Percentiles rank a stretch among this genome's conserved stretches.
These are phyloP conservation scores for Aldrovandia affinis DNA, from an alignment of 2,797 vertebrate species.

Conservation along the genomic window DNA sequence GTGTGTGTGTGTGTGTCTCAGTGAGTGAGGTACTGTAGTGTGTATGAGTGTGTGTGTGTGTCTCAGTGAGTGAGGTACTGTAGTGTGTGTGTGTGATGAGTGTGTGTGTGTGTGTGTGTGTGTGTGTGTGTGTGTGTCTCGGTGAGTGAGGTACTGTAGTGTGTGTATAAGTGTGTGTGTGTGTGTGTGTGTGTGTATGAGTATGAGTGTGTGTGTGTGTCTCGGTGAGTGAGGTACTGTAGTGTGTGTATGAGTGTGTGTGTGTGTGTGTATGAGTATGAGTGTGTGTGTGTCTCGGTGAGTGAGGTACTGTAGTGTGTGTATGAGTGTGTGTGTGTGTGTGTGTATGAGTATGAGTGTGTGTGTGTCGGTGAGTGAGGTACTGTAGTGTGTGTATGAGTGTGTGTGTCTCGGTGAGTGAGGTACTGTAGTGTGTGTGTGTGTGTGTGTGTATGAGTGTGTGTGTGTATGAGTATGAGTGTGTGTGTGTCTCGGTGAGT, in stretches of 20 bases:
- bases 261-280: not conserved
- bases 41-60: slow-evolving; percentile 10
- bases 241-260: not conserved
- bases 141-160: too few relatives aligned
- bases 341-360: not conserved
- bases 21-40: too few relatives aligned
- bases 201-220: slow-evolving; percentile 28
- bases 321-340: slow-evolving; percentile 9
- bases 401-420: too few relatives aligned
- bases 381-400: slow-evolving; percentile 19
- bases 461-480: not conserved
- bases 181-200: not conserved
- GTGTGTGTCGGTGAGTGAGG: not conserved
- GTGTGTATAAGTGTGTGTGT: not conserved
- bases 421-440: not conserved
- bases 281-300: not conserved
- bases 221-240: not conserved
- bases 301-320: not conserved
- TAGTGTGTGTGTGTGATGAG: not conserved
- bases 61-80: not conserved
- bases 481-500: too few relatives aligned
- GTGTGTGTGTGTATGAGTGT: slow-evolving; percentile 1
- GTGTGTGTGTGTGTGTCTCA: not conserved
- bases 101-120: not conserved
- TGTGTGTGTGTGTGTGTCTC: not conserved